phyloP scores from a whole-genome alignment of 2,113 vertebrate genomes.

The Trichomycterus rosablanca region DNA sequence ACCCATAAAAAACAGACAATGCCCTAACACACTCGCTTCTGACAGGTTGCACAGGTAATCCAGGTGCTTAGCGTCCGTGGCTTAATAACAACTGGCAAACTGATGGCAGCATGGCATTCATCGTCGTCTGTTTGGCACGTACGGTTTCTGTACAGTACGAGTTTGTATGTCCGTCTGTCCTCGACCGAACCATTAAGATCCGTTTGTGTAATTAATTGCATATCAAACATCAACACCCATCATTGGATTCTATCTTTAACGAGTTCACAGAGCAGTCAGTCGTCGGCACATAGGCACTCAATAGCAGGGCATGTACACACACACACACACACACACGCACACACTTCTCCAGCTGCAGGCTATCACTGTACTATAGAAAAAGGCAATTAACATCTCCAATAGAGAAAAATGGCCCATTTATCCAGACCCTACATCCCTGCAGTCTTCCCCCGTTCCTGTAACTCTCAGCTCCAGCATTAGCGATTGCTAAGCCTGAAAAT shows the following conservation, averaged over 20 bases:
- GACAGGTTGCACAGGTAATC: conserved; percentile 19
- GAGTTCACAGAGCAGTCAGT: conserved; percentile 19
- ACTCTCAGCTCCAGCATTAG: conserved; percentile 36
- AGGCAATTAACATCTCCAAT: conserved; percentile 43
- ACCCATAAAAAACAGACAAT: conserved; percentile 21
- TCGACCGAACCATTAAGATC: too few relatives aligned
- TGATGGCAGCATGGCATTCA: too few relatives aligned
- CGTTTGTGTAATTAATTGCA: conserved; percentile 43
- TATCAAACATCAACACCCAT: conserved; percentile 17
- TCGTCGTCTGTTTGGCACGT: too few relatives aligned
- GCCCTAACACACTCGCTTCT: conserved; percentile 10
- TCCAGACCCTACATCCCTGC: conserved; percentile 17
- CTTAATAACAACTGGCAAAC: conserved; percentile 28
- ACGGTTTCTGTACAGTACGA: too few relatives aligned
- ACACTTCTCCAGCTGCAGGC: conserved; percentile 25
- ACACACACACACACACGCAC: conserved; percentile 15
- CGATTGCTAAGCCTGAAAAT: conserved; percentile 33
- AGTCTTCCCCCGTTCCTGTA: conserved; percentile 13
- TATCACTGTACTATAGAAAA: conserved; percentile 30
- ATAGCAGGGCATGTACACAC: not conserved
- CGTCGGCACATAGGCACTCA: not conserved
- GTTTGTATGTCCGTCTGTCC: too few relatives aligned
- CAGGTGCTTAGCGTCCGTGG: conserved; percentile 17
- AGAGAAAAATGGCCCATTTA: conserved; percentile 34
- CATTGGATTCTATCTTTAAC: conserved; percentile 1